Base-by-base conservation (phyloP, 92 coral and sea anemone genomes). In the Zoanthus solanderi region DNA sequence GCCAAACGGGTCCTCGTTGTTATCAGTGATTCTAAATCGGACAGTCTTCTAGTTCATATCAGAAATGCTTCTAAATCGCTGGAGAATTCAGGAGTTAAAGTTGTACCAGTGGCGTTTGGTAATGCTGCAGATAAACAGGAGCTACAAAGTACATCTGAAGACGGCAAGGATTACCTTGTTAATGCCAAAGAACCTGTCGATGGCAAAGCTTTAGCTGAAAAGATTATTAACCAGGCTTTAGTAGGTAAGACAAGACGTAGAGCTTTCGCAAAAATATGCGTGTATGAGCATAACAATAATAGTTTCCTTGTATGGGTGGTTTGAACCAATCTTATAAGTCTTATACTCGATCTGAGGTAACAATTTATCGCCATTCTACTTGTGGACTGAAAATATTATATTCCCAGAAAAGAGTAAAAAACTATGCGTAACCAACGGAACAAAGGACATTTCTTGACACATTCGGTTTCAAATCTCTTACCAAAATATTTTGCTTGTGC, bases 111-210 rank as follows among this genome's bases (percentile, higher is more conserved):
- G 16, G 85, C 85, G 16, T 67, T 81, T 14, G 85, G 85, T 28
- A 28, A 23, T 15, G 85, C 29, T 12, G 53, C 85, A 2, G 85
- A 81, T 66, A 67, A 47, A 8, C 18, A 30, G n/a, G 76, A 81
- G 31, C 30, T 81, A 29, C 74, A 81, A 66, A 29, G 50, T 37
- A 18, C 85, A 44, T 81, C 76, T 50, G 29, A 48, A 15, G 76
- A 66, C 46, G 85, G 75, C 85, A 67, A 81, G 85, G 85, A 81
- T 14, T 65, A 81, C 23, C 75, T 81, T 46, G 50, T 81, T 47
- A 73, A 81, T 37, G 54, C 53, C 37, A 65, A 28, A 48, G 85
- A 81, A 14, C 76, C 85, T 30, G 23, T 81, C 17, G 76, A 81
- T 44, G 11, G 46, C n/a, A 81, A 81, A 17, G 65, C 23, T 9